Evolutionary conservation across 2,797 vertebrate genomes (phyloP).

Genomic region (Pipistrellus pygmaeus): DNA sequence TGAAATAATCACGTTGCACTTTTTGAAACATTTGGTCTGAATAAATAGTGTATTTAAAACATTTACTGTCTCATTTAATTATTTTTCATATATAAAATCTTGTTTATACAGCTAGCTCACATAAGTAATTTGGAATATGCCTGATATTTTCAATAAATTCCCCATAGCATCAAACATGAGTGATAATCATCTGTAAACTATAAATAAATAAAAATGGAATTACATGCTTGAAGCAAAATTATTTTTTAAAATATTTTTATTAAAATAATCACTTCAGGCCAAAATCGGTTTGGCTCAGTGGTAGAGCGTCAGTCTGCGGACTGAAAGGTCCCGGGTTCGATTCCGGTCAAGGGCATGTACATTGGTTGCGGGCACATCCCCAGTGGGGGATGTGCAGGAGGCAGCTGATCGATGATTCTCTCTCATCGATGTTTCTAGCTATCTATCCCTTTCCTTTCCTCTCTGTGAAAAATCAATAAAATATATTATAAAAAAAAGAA

Average conservation of each 20-base stretch:
- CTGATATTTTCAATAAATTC: background rate
- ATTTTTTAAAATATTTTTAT: background rate
- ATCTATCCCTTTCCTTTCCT: too few species aligned
- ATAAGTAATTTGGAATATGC: background rate
- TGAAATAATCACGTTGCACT: background rate
- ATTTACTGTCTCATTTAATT: background rate
- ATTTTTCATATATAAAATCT: background rate
- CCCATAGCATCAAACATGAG: background rate
- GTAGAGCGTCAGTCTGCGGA: too few species aligned
- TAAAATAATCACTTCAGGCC: too few species aligned
- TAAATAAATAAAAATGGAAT: background rate
- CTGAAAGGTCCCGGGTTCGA: too few species aligned
- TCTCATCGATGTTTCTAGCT: too few species aligned
- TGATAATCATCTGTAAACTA: background rate
- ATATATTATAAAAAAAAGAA: too few species aligned
- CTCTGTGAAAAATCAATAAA: too few species aligned
- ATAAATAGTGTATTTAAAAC: background rate
- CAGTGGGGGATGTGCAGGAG: too few species aligned
- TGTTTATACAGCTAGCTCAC: background rate
- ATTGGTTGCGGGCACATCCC: too few species aligned
- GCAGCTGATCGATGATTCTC: too few species aligned
- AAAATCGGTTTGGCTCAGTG: too few species aligned
- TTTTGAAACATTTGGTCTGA: conserved; percentile 33
- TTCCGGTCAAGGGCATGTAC: too few species aligned
- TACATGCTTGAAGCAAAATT: background rate